These are phyloP conservation scores for Amphilophus citrinellus DNA, from an alignment of 2,113 vertebrate genomes.

Conservation along the genomic window DNA sequence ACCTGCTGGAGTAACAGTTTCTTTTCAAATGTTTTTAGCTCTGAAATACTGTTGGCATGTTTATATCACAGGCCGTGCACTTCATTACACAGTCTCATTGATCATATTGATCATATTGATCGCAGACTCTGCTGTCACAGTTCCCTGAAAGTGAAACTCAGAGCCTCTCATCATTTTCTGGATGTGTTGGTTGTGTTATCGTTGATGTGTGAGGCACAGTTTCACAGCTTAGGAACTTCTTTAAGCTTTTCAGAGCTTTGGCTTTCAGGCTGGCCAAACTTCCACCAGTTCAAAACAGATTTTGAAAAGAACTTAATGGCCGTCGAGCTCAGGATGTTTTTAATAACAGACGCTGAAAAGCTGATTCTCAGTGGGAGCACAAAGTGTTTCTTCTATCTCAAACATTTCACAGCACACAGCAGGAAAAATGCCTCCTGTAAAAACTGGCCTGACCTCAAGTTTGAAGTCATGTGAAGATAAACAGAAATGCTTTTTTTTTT, in stretches of 20 bases:
- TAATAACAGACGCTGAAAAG: constrained; percentile 19
- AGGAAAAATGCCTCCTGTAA: not conserved
- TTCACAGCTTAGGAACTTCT: constrained; percentile 8
- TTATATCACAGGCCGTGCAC: too few species aligned
- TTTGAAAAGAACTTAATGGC: constrained; percentile 15
- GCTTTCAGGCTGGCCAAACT: not conserved
- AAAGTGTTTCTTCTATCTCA: not conserved
- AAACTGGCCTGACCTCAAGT: not conserved
- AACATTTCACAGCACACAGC: not conserved
- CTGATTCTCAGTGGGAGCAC: not conserved
- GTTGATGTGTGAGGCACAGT: not conserved
- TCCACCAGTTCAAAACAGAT: not conserved
- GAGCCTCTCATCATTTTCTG: not conserved
- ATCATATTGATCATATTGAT: not conserved
- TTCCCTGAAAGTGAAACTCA: not conserved
- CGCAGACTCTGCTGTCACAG: not conserved
- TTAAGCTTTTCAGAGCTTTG: constrained; percentile 25
- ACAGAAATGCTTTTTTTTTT: not conserved
- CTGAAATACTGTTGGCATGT: not conserved
- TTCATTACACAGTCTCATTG: not conserved
- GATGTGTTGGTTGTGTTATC: not conserved
- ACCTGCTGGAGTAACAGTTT: too few species aligned
- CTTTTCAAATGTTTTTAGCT: not conserved
- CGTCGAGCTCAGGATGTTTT: not conserved
- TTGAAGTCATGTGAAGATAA: not conserved